These are phyloP conservation scores for Hypolimnas misippus DNA, from an alignment of 2,888 invertebrate genomes.

Conservation along the genomic window DNA sequence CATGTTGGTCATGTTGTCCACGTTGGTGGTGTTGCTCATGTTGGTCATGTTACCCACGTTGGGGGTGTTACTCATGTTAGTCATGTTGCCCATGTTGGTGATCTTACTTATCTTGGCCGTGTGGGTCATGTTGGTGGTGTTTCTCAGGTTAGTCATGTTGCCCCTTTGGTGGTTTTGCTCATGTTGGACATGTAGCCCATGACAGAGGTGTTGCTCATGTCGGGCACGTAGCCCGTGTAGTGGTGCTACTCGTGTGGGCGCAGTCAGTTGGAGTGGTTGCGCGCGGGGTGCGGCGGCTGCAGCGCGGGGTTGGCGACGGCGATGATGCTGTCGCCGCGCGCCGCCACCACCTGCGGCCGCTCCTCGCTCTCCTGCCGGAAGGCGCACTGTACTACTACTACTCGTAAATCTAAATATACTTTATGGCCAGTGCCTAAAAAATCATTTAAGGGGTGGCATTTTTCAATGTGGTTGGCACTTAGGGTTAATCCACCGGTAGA, in stretches of 20 bases:
- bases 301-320: conserved; percentile 95
- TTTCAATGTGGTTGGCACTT: no score
- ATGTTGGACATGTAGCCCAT: not conserved
- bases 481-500: no score
- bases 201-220: not conserved
- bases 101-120: not conserved
- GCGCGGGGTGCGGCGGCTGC: conserved; percentile 66
- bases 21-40: no score
- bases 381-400: not conserved
- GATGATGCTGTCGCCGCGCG: conserved; percentile 93
- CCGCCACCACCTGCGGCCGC: conserved; percentile 90
- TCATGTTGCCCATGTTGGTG: not conserved
- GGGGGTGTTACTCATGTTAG: no score
- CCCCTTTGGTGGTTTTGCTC: no score
- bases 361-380: conserved; percentile 66
- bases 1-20: no score
- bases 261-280: conserved; percentile 75
- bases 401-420: no score
- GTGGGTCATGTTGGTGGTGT: not conserved
- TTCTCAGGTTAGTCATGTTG: no score
- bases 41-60: no score
- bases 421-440: no score
- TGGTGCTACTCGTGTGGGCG: not conserved
- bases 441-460: no score
- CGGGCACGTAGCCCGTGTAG: not conserved